A percentile compares a stretch with the other conserved stretches of the same genome.
Evolutionary conservation across 2,113 vertebrate species (phyloP).

Genomic region (Macquaria ambigua): DNA sequence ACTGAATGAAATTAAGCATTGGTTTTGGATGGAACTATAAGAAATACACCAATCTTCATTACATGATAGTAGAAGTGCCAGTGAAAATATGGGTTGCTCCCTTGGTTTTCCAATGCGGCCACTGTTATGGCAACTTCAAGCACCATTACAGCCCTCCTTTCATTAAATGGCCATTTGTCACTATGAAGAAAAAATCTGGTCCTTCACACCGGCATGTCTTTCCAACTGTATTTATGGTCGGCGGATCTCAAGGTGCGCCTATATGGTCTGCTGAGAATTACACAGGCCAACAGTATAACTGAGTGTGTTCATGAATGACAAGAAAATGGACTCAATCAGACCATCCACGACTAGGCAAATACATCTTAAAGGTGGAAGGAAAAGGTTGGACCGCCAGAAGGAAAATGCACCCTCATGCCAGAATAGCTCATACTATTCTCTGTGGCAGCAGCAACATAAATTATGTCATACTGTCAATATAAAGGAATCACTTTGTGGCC

Average conservation of each 20-base stretch:
- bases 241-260: conserved; percentile 17
- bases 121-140: conserved; percentile 49
- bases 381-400: conserved; percentile 31
- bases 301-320: conserved; percentile 38
- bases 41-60: conserved; percentile 39
- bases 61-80: conserved; percentile 55
- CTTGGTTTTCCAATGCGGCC: conserved; percentile 61
- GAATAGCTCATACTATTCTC: conserved; percentile 25
- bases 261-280: conserved; percentile 30
- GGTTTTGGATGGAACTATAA: conserved; percentile 38
- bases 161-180: conserved; percentile 62
- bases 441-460: background rate
- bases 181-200: conserved; percentile 9
- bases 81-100: conserved; percentile 56
- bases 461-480: conserved; percentile 38
- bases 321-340: conserved; percentile 54
- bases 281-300: conserved; percentile 11
- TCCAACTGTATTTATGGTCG: conserved; percentile 15
- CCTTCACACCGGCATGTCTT: conserved; percentile 2
- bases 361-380: conserved; percentile 20
- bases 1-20: conserved; percentile 47
- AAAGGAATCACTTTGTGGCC: background rate
- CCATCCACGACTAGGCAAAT: conserved; percentile 7
- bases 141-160: conserved; percentile 31
- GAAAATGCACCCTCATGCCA: conserved; percentile 47